Base-by-base conservation (phyloP, 1,140 invertebrate genomes). In the Pristionchus pacificus region DNA sequence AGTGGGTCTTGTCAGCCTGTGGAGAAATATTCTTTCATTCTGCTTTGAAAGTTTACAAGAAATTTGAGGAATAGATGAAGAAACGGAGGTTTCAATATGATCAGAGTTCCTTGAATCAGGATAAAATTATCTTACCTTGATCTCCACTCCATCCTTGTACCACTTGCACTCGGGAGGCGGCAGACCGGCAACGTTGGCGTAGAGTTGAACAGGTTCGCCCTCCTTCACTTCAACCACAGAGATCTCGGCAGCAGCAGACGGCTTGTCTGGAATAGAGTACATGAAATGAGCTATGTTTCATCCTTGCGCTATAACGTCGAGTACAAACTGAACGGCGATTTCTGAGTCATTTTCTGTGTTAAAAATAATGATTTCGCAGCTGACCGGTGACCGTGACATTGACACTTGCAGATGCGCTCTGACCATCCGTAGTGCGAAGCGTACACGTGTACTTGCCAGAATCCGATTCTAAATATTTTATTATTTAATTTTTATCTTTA, bases 121-220 rank as follows among this genome's bases (percentile, higher is more conserved):
- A 30, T 38, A 65, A 25, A 33, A 33, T 31, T 59, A 38, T 60
- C 61, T 49, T 49, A 60, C 59, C 58, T 55, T 30, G 13, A 73
- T 68, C 33, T 65, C 30, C 58, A 72, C 65, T 27, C 55, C 74
- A 32, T 77, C 74, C 58, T 76, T 76, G 2, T 58, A 71, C 75
- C 75, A 76, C 28, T 71, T 58, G 31, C 58, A 66, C 24, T 24
- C 63, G 28, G 70, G 55, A n/a, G 49, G 10, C 0, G 66, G 30
- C 31, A 66, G 60, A 2, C 66, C 71, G 2, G 30, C 33, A 14
- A 73, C 58, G 13, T 62, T 58, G 2, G 60, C 64, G n/a, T 59
- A 57, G 19, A 73, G 30, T 15, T 61, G 62, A 2, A 62, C 71
- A 33, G 33, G 31, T 15, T 73, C 71, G 15, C 71, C 71, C 2